These are phyloP conservation scores for Drosophila setosimentum DNA, from an alignment of 2,888 invertebrate genomes.

Conservation along the genomic window DNA sequence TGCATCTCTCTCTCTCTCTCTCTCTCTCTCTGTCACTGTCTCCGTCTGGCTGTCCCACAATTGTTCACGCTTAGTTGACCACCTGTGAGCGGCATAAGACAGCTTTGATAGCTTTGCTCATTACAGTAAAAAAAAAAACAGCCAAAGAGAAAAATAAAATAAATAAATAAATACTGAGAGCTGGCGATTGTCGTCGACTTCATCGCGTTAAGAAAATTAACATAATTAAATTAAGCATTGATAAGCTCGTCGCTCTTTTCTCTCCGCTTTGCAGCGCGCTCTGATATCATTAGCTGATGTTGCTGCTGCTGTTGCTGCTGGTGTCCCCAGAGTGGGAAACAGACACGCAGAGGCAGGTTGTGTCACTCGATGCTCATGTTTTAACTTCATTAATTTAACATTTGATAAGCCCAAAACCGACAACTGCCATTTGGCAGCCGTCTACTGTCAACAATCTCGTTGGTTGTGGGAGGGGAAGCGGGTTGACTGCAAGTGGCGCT, in stretches of 20 bases:
- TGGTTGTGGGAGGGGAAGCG: neutral
- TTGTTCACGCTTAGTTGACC: conserved; percentile 84
- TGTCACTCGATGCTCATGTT: conserved; percentile 54
- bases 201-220: conserved; percentile 57
- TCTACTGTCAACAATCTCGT: conserved; percentile 23
- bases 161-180: conserved; percentile 25
- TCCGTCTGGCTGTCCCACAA: conserved; percentile 36
- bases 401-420: conserved; percentile 66
- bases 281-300: conserved; percentile 65
- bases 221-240: conserved; percentile 80
- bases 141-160: conserved; percentile 11
- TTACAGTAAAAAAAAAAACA: conserved; percentile 42
- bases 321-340: conserved; percentile 1
- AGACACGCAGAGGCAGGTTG: conserved; percentile 46
- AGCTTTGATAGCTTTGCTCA: conserved; percentile 57
- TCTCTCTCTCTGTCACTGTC: neutral
- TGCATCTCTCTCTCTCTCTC: conserved; percentile 15
- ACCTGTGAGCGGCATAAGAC: conserved; percentile 74
- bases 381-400: conserved; percentile 76
- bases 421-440: conserved; percentile 44
- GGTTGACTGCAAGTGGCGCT: conserved; percentile 30
- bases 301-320: conserved; percentile 23
- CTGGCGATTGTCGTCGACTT: conserved; percentile 54
- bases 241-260: conserved; percentile 67
- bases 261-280: conserved; percentile 40